Percentiles rank a stretch among this genome's conserved stretches.
Conservation (phyloP, 2,113 vertebrate genomes). For the Engystomops pustulosus region DNA sequence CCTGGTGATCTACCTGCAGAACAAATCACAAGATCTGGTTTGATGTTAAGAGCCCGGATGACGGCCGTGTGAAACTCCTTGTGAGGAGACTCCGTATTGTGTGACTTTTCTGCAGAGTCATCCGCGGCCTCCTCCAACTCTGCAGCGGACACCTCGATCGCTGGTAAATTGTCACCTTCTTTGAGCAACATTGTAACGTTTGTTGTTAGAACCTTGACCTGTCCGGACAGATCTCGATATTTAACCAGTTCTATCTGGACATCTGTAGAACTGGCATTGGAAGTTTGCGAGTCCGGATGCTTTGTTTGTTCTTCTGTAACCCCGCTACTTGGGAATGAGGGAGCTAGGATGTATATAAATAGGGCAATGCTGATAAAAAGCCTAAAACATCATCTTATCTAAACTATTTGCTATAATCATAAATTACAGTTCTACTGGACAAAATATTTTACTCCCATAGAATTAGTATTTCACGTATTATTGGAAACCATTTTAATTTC, state of each 20-base stretch:
- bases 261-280: conserved; percentile 55
- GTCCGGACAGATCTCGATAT: conserved; percentile 58
- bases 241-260: conserved; percentile 48
- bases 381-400: neutral
- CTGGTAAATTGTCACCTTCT: conserved; percentile 56
- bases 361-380: neutral
- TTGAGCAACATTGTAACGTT: neutral
- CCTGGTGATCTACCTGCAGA: conserved; percentile 77
- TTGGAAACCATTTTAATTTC: too few species aligned
- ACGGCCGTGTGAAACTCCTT: conserved; percentile 81
- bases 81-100: conserved; percentile 70
- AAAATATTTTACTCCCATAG: neutral
- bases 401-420: neutral
- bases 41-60: conserved; percentile 76
- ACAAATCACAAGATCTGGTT: conserved; percentile 70
- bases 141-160: conserved; percentile 65
- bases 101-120: conserved; percentile 60
- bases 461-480: too few species aligned
- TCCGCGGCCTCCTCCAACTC: conserved; percentile 60
- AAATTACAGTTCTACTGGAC: neutral
- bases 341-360: neutral
- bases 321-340: neutral
- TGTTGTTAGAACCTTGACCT: conserved; percentile 57
- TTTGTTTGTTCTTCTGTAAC: conserved; percentile 57
- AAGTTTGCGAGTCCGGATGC: conserved; percentile 60